These are phyloP conservation scores for Heterodera schachtii DNA, from an alignment of 1,140 invertebrate genomes.

Conservation along the genomic window DNA sequence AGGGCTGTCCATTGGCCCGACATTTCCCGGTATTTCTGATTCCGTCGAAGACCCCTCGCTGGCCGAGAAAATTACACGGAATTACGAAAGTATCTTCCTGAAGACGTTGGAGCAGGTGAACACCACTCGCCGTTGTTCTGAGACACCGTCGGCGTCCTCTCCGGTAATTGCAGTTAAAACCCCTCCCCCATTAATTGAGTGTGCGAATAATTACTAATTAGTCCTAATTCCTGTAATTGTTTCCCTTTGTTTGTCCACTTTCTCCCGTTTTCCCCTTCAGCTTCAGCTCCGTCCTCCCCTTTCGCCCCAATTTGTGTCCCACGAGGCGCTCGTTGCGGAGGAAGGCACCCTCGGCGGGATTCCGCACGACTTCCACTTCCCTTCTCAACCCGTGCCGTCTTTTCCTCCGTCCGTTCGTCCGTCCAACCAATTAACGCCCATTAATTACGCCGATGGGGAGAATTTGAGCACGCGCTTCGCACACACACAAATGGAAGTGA, in stretches of 20 bases:
- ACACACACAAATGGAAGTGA: not conserved
- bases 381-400: not conserved
- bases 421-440: conserved; percentile 10
- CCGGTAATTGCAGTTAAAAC: not conserved
- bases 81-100: not conserved
- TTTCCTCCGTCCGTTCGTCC: not conserved
- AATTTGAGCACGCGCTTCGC: not conserved
- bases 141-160: not conserved
- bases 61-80: conserved; percentile 2
- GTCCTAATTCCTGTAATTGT: too few relatives aligned
- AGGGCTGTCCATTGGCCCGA: not conserved
- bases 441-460: conserved; percentile 20
- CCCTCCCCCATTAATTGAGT: too few relatives aligned
- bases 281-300: not conserved
- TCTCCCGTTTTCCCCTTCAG: not conserved
- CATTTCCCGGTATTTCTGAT: not conserved
- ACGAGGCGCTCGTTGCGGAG: not conserved
- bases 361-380: conserved; percentile 19
- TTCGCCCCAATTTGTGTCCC: not conserved
- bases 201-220: too few relatives aligned
- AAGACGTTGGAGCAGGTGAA: not conserved
- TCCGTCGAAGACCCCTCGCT: not conserved
- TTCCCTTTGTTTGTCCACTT: not conserved
- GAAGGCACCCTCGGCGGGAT: conserved; percentile 9
- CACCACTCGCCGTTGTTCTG: not conserved